Conservation (phyloP, 2,888 invertebrate species). For the Pandemis cinnamomeana region DNA sequence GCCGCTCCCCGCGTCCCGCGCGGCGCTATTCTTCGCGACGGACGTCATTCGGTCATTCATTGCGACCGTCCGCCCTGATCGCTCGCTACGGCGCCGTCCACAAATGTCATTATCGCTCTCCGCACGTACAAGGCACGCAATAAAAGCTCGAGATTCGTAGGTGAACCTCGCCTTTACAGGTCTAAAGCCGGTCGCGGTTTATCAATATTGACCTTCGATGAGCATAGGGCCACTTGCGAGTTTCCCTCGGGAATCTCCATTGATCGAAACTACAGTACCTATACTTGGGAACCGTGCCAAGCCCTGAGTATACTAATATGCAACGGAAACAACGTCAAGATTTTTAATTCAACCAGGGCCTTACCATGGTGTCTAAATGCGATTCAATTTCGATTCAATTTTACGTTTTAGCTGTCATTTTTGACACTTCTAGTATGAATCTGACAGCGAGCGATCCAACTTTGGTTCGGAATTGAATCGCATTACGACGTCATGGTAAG, state of each 20-base stretch:
- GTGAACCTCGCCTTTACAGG: slow-evolving; percentile 46
- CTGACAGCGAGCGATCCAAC: too few species aligned
- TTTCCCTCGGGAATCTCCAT: background rate
- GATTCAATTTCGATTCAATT: too few species aligned
- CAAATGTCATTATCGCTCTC: slow-evolving; percentile 79
- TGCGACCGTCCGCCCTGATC: slow-evolving; percentile 80
- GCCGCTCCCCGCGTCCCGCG: slow-evolving; percentile 63
- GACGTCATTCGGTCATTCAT: slow-evolving; percentile 85
- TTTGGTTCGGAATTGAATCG: too few species aligned
- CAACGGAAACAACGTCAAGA: background rate
- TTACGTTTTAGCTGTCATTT: too few species aligned
- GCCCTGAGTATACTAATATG: background rate
- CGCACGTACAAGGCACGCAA: slow-evolving; percentile 75
- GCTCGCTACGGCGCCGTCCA: slow-evolving; percentile 77
- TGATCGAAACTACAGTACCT: background rate
- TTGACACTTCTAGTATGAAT: too few species aligned
- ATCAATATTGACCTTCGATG: background rate
- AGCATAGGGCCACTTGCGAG: background rate
- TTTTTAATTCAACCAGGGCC: background rate
- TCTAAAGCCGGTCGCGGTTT: background rate
- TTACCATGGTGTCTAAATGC: too few species aligned
- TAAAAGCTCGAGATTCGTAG: slow-evolving; percentile 64
- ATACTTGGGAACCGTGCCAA: too few species aligned
- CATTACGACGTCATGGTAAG: too few species aligned
- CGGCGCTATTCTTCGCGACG: slow-evolving; percentile 55